Evolutionary conservation across 2,888 invertebrate genomes (phyloP), one percentile per base, ranked within the genome.

Genomic region (Drepanosiphum platanoidis): DNA sequence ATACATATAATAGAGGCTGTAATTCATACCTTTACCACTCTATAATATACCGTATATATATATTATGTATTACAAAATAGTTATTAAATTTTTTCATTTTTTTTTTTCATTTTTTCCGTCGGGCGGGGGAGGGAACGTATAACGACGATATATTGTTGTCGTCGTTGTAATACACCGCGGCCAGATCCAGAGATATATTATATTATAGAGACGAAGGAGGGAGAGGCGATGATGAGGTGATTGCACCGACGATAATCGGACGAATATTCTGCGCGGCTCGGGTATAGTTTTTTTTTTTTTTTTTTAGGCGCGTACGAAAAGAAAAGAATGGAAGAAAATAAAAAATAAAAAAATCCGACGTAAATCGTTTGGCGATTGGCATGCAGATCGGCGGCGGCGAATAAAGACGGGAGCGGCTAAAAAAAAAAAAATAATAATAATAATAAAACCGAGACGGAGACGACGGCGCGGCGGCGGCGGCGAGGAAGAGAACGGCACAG

Each of bases 161-260:
- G 27, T 61, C n/a, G 27, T 61, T 27, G 27, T 30, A 13, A 13
- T 30, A 30, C 30, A 64, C 27, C 27, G n/a, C 30, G 61, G 61
- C 2, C 18, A 9, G 11, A 18, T 1, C 9, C 5, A 46, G 46
- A n/a, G n/a, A n/a, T 18, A 18, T 4, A 18, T 8, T 3, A 39
- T 39, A 39, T 7, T 39, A 39, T 18, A 18, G 52, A 18, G 2
- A 52, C 22, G 52, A 39, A 39, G n/a, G 52, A 52, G 52, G 7
- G 1, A n/a, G 61, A 61, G 64, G 46, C 46, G 3, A 11, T 11
- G 46, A 11, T 30, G 77, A 64, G 77, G 61, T 78, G 79, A 81
- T 81, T 81, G 71, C 52, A 70, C 81, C 81, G 71, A 58, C 36
- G 71, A 81, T 81, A 81, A 81, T 81, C 81, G 81, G 71, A 81